Percentiles rank a stretch among this genome's conserved stretches.
Evolutionary conservation across 2,888 invertebrate genomes (phyloP).

Genomic region (Priocnemis perturbator): DNA sequence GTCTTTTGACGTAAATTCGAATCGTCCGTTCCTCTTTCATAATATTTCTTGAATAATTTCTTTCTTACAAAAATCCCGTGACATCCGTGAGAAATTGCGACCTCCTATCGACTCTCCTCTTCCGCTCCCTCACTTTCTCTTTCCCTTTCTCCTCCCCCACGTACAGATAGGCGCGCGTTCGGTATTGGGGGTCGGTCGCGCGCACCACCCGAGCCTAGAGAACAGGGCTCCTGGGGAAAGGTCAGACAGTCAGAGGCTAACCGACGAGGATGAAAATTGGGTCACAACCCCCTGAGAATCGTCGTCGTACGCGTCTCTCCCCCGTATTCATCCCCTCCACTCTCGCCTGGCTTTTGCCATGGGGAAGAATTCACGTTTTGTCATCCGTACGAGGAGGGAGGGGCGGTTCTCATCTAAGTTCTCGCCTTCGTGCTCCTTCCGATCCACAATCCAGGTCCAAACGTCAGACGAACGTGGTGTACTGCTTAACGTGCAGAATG

Average conservation of each 20-base stretch:
- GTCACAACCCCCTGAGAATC: conserved; percentile 60
- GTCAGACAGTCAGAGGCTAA: conserved; percentile 62
- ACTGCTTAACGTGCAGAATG: too few relatives aligned
- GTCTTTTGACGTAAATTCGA: too few relatives aligned
- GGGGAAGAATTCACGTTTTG: conserved; percentile 17
- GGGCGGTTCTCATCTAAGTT: too few relatives aligned
- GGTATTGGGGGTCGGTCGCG: too few relatives aligned
- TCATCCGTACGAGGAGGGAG: too few relatives aligned
- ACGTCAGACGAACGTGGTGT: too few relatives aligned
- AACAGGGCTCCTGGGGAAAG: conserved; percentile 55
- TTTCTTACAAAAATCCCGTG: conserved; percentile 5
- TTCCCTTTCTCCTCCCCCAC: neutral
- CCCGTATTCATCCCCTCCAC: conserved; percentile 47
- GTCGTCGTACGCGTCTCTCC: neutral
- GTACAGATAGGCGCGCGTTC: conserved; percentile 20
- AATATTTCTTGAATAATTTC: conserved; percentile 18
- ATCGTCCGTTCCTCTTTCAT: conserved; percentile 18
- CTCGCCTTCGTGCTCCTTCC: too few relatives aligned
- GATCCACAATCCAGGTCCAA: too few relatives aligned
- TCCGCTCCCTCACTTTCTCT: neutral
- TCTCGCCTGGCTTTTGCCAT: too few relatives aligned
- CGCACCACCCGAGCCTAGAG: conserved; percentile 47
- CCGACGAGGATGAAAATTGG: conserved; percentile 56
- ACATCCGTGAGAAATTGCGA: too few relatives aligned
- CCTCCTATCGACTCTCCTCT: conserved; percentile 5